Evolutionary conservation across 1,140 invertebrate species (phyloP).

Genomic region (Zaprionus davidi): DNA sequence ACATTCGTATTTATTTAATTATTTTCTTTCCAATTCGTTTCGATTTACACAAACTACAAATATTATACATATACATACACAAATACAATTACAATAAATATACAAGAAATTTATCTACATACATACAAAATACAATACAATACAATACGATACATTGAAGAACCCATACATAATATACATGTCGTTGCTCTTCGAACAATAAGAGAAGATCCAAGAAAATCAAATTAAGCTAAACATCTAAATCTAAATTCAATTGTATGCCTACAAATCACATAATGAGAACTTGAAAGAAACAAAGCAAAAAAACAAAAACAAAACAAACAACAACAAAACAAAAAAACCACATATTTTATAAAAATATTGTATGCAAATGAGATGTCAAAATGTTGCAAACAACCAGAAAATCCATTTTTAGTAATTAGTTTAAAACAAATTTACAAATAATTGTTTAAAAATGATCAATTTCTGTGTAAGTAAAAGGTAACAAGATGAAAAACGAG

Average conservation of each 20-base stretch:
- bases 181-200: slow-evolving; percentile 38
- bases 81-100: slow-evolving; percentile 53
- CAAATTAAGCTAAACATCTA: slow-evolving; percentile 74
- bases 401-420: slow-evolving; percentile 79
- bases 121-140: slow-evolving; percentile 14
- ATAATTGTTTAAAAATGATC: slow-evolving; percentile 75
- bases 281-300: slow-evolving; percentile 50
- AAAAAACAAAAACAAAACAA: slow-evolving; percentile 55
- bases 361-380: slow-evolving; percentile 80
- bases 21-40: slow-evolving; percentile 48
- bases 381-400: slow-evolving; percentile 81
- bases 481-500: slow-evolving; percentile 26
- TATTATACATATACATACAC: slow-evolving; percentile 54
- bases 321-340: slow-evolving; percentile 46
- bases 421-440: slow-evolving; percentile 82
- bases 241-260: slow-evolving; percentile 72
- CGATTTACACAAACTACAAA: slow-evolving; percentile 40
- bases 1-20: slow-evolving; percentile 77
- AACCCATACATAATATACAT: slow-evolving; percentile 41
- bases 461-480: slow-evolving; percentile 61
- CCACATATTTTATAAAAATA: slow-evolving; percentile 81
- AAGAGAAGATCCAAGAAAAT: slow-evolving; percentile 53
- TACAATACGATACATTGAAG: slow-evolving; percentile 30
- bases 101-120: slow-evolving; percentile 29
- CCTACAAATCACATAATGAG: slow-evolving; percentile 50